These are phyloP conservation scores for Oophaga pumilio DNA, from an alignment of 2,113 vertebrate species.

Conservation along the genomic window DNA sequence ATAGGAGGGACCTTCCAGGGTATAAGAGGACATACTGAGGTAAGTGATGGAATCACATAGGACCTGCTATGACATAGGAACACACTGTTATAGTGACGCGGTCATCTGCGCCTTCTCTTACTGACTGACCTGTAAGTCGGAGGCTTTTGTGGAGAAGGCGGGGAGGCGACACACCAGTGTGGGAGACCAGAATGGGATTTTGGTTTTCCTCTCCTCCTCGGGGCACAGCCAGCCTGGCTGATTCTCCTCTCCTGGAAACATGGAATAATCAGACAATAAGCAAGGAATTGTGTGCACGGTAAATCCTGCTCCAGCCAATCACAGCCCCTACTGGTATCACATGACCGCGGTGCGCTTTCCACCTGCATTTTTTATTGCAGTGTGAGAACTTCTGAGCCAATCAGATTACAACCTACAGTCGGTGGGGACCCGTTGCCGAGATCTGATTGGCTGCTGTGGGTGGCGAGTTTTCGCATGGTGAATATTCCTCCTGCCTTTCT, in stretches of 20 bases:
- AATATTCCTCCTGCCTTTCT: no score
- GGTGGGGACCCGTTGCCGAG: no score
- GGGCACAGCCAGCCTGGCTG: slow-evolving; percentile 88
- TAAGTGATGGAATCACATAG: no score
- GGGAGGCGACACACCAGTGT: slow-evolving; percentile 84
- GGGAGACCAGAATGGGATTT: slow-evolving; percentile 83
- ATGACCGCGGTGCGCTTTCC: neutral
- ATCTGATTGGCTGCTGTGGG: no score
- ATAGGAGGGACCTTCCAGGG: no score
- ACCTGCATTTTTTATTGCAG: neutral
- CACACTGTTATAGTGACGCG: neutral
- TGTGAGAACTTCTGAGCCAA: neutral
- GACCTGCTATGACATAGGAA: no score
- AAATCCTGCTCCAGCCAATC: neutral
- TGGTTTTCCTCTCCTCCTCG: slow-evolving; percentile 84
- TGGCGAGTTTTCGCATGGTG: no score
- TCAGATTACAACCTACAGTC: neutral
- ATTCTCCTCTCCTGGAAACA: slow-evolving; percentile 84
- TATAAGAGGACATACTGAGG: no score
- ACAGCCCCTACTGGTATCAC: neutral
- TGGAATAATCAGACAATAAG: neutral
- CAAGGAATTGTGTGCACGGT: neutral
- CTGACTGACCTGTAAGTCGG: slow-evolving; percentile 75
- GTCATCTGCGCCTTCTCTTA: neutral
- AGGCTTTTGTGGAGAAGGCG: slow-evolving; percentile 81